A percentile compares a stretch with the other conserved stretches of the same genome.
Conservation (phyloP, 2,113 vertebrate genomes). For the Vicugna pacos region DNA sequence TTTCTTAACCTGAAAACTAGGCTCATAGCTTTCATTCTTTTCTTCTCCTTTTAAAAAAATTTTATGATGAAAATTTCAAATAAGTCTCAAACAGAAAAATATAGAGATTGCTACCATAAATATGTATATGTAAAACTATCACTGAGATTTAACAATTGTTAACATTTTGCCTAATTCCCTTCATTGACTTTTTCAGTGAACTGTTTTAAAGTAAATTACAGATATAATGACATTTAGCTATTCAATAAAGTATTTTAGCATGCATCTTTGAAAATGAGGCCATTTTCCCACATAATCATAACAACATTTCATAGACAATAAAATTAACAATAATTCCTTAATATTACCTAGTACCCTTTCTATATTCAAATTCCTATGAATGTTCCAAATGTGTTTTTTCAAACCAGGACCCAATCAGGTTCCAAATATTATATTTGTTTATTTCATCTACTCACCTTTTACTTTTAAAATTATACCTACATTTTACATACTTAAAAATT, state of each 20-base stretch:
- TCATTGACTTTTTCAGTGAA: neutral
- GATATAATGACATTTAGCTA: neutral
- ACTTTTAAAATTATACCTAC: neutral
- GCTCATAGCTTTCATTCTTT: neutral
- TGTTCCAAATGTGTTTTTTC: neutral
- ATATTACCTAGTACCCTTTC: neutral
- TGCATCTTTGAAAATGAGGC: conserved; percentile 1
- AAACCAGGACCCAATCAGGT: neutral
- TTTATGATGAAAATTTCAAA: neutral
- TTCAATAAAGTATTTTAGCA: neutral
- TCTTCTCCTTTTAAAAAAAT: neutral
- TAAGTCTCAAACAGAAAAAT: neutral
- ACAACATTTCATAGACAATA: neutral
- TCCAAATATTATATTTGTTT: neutral
- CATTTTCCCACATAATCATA: neutral
- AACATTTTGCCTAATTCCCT: neutral
- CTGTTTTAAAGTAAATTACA: conserved; percentile 5
- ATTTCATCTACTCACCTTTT: neutral
- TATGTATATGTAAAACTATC: neutral
- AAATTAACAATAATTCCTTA: conserved; percentile 6
- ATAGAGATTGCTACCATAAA: neutral
- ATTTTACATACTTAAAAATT: neutral
- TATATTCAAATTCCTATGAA: neutral
- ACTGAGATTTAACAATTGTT: neutral
- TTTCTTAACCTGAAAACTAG: neutral